A percentile compares a stretch with the other conserved stretches of the same genome.
Evolutionary conservation across 2,113 vertebrate species (phyloP).

Genomic region (Dendrocopos noguchii): DNA sequence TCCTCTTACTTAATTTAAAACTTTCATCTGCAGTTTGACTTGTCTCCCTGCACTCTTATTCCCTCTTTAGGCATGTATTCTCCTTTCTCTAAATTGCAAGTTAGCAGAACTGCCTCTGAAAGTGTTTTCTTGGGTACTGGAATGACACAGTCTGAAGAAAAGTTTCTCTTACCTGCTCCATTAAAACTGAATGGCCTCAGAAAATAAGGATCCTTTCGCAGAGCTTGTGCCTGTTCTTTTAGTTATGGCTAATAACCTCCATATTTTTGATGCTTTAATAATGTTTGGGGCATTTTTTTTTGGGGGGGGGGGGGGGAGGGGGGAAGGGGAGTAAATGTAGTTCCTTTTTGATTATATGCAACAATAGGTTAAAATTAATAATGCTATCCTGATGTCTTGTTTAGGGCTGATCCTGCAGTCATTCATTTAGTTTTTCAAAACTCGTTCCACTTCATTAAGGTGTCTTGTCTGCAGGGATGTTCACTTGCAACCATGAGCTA

Average conservation of each 20-base stretch:
- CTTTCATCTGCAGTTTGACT: background rate
- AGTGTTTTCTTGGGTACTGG: background rate
- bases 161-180: background rate
- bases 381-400: background rate
- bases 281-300: background rate
- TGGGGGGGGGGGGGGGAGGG: no score
- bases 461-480: background rate
- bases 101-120: background rate
- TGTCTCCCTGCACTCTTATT: background rate
- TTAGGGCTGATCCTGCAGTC: background rate
- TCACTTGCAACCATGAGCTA: background rate
- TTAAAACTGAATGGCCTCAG: background rate
- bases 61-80: background rate
- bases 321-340: background rate
- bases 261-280: background rate
- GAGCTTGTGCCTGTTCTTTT: background rate
- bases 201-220: background rate
- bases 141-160: background rate
- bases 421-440: background rate
- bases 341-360: background rate
- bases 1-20: background rate
- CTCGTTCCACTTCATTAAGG: background rate
- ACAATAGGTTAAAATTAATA: background rate
- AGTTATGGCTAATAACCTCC: background rate
- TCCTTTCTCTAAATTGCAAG: background rate